Evolutionary conservation across 2,797 vertebrate species (phyloP), one percentile per base, ranked within the genome.

Genomic region (Pipistrellus kuhlii): DNA sequence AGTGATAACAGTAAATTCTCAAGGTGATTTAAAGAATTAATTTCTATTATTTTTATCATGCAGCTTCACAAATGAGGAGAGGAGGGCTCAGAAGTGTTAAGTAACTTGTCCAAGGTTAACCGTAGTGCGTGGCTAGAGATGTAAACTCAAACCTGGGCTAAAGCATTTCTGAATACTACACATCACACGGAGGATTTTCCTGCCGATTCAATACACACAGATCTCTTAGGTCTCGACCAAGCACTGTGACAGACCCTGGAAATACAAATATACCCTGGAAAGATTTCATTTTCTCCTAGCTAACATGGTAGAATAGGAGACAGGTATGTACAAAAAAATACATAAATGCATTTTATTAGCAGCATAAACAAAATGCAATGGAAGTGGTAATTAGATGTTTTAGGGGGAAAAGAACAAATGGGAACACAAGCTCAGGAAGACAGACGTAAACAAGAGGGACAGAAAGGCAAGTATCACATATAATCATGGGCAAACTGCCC

Each of bases 311-410:
- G 53, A 87, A 96, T n/a, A 75, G 30, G 41, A 92, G 62, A 90
- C 23, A 73, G n/a, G 20, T 20, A 23, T 44, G 18, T 73, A 85
- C 69, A 93, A 96, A 94, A 89, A 96, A 94, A 75, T 77, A 94
- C 18, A 25, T 75, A 78, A 38, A 66, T 35, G 84, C 64, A 84
- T n/a, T 71, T 93, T 83, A 46, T 64, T 81, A 76, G 62, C 30
- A 71, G 6, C 57, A 80, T 57, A 55, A 83, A 62, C 32, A 76
- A 90, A 92, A 27, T 72, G 25, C 51, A 72, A 84, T 55, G 35
- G 76, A 55, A 92, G 41, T 85, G 44, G 7, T 57, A 27, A 89
- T 69, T 77, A 53, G 53, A 44, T 27, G 2, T 66, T 81, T 41
- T 20, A 48, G 76, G 18, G 44, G 80, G 62, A 86, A 64, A 84